Conservation (phyloP, 53 echinoderm and acorn worm species). For the Echinometra lucunter region DNA sequence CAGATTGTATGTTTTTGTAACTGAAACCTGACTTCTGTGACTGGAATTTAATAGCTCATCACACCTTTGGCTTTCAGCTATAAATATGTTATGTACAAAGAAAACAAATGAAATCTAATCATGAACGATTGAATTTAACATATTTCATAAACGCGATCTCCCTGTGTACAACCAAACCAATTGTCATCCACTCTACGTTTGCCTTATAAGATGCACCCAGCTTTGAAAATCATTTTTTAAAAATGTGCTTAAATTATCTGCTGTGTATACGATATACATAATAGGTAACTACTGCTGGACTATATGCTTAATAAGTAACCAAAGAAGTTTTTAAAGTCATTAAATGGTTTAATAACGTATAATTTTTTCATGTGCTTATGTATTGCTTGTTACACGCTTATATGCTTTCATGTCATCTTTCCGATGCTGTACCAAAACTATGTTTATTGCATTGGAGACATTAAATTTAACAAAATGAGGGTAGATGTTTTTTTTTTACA, state of each 20-base stretch:
- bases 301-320: not conserved
- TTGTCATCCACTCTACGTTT: not conserved
- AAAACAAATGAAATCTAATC: not conserved
- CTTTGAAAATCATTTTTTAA: not conserved
- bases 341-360: not conserved
- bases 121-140: not conserved
- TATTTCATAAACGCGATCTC: not conserved
- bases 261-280: not conserved
- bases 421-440: conserved; percentile 5
- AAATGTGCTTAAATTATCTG: not conserved
- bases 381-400: conserved; percentile 65
- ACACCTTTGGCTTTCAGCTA: conserved; percentile 55
- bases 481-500: not conserved
- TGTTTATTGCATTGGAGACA: conserved; percentile 35
- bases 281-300: not conserved
- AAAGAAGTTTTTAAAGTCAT: not conserved
- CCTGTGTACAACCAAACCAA: not conserved
- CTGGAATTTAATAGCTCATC: not conserved
- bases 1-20: not conserved
- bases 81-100: conserved; percentile 57
- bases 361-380: conserved; percentile 29
- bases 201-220: not conserved
- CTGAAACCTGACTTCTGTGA: not conserved
- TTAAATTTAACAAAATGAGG: not conserved
- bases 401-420: conserved; percentile 31